Evolutionary conservation across 2,797 vertebrate genomes (phyloP).

Genomic region (Cetoscarus ocellatus): DNA sequence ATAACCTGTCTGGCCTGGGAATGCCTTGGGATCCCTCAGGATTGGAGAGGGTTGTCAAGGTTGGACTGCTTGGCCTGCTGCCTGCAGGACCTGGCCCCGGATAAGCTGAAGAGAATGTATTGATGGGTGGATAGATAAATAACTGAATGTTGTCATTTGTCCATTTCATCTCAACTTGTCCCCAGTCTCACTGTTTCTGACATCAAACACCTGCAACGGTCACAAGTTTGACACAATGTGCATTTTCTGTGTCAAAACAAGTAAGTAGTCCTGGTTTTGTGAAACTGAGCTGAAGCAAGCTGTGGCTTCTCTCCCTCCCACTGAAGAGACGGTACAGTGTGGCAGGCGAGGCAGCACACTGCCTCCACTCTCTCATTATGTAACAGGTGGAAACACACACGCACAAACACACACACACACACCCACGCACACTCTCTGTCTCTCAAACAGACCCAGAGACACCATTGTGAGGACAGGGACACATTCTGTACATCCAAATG

Average conservation of each 20-base stretch:
- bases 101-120: too few relatives aligned
- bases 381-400: slow-evolving; percentile 82
- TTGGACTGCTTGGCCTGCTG: too few relatives aligned
- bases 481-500: slow-evolving; percentile 33
- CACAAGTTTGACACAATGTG: slow-evolving; percentile 28
- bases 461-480: slow-evolving; percentile 10
- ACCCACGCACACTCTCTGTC: slow-evolving; percentile 49
- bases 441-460: slow-evolving; percentile 45
- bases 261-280: slow-evolving; percentile 46
- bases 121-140: too few relatives aligned
- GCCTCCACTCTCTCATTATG: slow-evolving; percentile 78
- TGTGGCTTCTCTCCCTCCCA: slow-evolving; percentile 72
- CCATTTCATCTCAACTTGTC: slow-evolving; percentile 17
- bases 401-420: slow-evolving; percentile 46
- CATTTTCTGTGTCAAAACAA: slow-evolving; percentile 14
- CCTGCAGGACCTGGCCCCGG: too few relatives aligned
- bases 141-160: slow-evolving; percentile 8
- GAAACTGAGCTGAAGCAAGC: slow-evolving; percentile 57
- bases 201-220: slow-evolving; percentile 33
- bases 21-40: too few relatives aligned
- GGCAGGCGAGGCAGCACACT: slow-evolving; percentile 71
- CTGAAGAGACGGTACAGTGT: slow-evolving; percentile 64
- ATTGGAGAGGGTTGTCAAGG: too few relatives aligned
- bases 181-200: slow-evolving; percentile 28
- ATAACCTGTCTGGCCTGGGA: too few relatives aligned